Evolutionary conservation across 2,888 invertebrate species (phyloP).

Genomic region (Sphaerolaimus hirsutus): DNA sequence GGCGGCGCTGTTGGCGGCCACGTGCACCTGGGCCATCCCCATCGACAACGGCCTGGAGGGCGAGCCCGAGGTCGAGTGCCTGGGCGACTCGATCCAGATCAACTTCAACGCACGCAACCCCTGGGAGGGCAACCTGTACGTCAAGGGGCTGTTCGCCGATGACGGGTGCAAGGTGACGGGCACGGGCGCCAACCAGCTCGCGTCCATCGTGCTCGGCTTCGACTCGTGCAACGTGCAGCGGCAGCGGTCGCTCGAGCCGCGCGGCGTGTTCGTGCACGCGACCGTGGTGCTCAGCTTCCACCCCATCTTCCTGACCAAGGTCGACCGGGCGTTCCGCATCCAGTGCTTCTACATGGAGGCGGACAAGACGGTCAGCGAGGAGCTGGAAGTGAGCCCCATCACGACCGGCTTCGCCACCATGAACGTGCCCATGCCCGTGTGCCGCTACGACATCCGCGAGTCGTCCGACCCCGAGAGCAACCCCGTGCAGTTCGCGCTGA

Average conservation of each 20-base stretch:
- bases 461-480: background rate
- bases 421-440: slow-evolving; percentile 2
- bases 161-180: slow-evolving; percentile 10
- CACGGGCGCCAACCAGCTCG: slow-evolving; percentile 7
- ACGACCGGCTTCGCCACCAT: background rate
- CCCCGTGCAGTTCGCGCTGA: background rate
- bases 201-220: slow-evolving; percentile 23
- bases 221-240: slow-evolving; percentile 22
- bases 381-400: slow-evolving; percentile 3
- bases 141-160: slow-evolving; percentile 20
- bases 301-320: slow-evolving; percentile 4
- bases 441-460: background rate
- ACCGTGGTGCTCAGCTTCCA: slow-evolving; percentile 6
- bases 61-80: slow-evolving; percentile 25
- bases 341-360: slow-evolving; percentile 7
- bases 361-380: slow-evolving; percentile 3
- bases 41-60: slow-evolving; percentile 9
- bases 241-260: slow-evolving; percentile 17
- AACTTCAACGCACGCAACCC: slow-evolving; percentile 24
- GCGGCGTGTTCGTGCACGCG: slow-evolving; percentile 3
- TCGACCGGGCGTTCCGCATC: background rate
- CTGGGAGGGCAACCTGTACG: slow-evolving; percentile 18
- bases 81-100: slow-evolving; percentile 20
- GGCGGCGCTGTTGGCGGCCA: no score
- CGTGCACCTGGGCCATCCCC: no score